Evolutionary conservation across 92 coral and sea anemone species (phyloP), one percentile per base, ranked within the genome.

Genomic region (Umimayanthus chanpuru): DNA sequence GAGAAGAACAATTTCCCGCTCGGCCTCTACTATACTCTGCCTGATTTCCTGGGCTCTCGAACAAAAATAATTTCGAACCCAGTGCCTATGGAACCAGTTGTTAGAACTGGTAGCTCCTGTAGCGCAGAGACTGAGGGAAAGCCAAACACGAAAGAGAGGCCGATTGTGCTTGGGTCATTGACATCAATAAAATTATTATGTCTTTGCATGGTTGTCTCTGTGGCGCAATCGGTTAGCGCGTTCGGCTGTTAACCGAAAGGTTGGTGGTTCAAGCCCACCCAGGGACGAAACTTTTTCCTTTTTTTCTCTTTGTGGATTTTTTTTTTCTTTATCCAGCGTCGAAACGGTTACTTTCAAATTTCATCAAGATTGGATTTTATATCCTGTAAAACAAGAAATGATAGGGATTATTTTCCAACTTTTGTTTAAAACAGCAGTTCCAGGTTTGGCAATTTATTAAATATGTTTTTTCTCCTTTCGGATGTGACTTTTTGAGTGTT

Each of bases 191-290:
- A 91, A 1, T 67, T 28, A 9, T 67, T 21, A 10, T 4, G 0
- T 1, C 2, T 1, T 0, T 0, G 0, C 0, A 12, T 0, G 0
- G 0, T 9, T 4, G 94, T 85, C 90, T 90, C 94, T 85, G 94
- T 91, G 92, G 94, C 94, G 92, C 94, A 91, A 91, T 91, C 89
- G 92, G 94, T 89, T 91, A 91, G 92, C 92, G 94, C 94, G 92
- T 91, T 90, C 90, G 94, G 92, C 94, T 91, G 90, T 84, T 89
- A 91, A 91, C 92, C 94, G 90, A 90, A 85, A 90, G 89, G 92
- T 91, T 89, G 92, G 90, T 85, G 92, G 94, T 91, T 91, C 94
- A 79, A 91, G 89, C 89, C 93, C 93, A 73, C 85, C 89, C 91
- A 61, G 91, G 92, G 92, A 89, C 90, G 89, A 0, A 0, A 80